Conservation (phyloP, 2,797 vertebrate species). For the Threskiornis aethiopicus region DNA sequence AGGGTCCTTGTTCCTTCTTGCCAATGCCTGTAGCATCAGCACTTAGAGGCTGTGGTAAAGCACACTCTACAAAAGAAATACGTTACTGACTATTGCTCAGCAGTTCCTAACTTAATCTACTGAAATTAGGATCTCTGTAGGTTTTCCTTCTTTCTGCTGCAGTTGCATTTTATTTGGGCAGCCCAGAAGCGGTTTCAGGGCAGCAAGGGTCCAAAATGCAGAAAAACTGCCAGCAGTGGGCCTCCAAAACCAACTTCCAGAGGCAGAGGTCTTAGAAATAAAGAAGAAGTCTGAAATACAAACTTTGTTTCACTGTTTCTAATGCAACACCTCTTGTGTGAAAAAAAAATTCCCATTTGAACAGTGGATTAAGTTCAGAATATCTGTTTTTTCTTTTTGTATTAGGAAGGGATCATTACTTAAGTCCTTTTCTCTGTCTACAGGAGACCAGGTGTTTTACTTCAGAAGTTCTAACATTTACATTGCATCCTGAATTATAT, state of each 20-base stretch:
- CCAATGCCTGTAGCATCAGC: neutral
- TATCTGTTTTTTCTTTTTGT: neutral
- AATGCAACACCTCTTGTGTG: neutral
- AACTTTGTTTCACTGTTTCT: neutral
- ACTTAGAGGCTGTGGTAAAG: neutral
- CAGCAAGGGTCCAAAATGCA: neutral
- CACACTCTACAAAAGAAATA: neutral
- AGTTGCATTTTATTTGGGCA: neutral
- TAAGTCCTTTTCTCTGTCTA: neutral
- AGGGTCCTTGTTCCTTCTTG: neutral
- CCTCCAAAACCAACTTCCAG: neutral
- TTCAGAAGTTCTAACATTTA: neutral
- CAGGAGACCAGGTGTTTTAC: neutral
- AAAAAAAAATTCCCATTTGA: neutral
- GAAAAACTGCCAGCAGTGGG: neutral
- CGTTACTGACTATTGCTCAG: neutral
- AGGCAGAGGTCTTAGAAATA: neutral
- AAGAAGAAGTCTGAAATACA: neutral
- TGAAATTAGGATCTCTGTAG: neutral
- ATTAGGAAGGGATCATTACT: neutral
- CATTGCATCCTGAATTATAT: neutral
- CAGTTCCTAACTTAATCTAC: neutral
- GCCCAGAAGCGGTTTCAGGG: neutral
- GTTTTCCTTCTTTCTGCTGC: neutral
- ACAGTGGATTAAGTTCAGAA: neutral